Conservation (phyloP, 2,888 invertebrate species). For the Plebejus argus region DNA sequence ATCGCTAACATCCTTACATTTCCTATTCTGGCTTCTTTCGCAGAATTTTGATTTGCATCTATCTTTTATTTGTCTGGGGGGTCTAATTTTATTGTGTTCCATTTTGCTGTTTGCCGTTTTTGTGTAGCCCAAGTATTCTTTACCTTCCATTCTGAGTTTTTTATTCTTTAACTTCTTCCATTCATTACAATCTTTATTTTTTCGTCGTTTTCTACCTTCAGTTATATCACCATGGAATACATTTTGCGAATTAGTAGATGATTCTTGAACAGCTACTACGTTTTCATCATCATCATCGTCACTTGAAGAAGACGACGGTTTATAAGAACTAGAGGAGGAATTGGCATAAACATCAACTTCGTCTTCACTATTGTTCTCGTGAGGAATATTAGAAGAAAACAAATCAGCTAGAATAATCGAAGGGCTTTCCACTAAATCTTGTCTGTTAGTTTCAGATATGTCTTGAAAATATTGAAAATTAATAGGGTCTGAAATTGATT, state of each 20-base stretch:
- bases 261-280: background rate
- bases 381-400: conserved; percentile 22
- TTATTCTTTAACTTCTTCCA: conserved; percentile 20
- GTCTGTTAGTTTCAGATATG: conserved; percentile 14
- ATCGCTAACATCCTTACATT: conserved; percentile 27
- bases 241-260: no score
- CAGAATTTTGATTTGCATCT: conserved; percentile 16
- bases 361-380: conserved; percentile 26
- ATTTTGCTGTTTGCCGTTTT: conserved; percentile 1
- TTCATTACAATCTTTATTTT: conserved; percentile 2
- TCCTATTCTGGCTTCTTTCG: conserved; percentile 26
- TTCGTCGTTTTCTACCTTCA: conserved; percentile 31
- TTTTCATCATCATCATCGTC: background rate
- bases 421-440: conserved; percentile 26
- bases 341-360: conserved; percentile 30
- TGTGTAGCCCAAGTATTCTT: conserved; percentile 24
- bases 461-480: conserved; percentile 26
- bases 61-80: background rate
- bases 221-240: background rate
- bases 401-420: conserved; percentile 27
- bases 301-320: conserved; percentile 9
- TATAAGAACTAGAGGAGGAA: conserved; percentile 25
- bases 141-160: conserved; percentile 21
- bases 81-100: conserved; percentile 5
- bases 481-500: conserved; percentile 24